phyloP scores from a whole-genome alignment of 2,113 vertebrate genomes.

The Cryptotis parvus region DNA sequence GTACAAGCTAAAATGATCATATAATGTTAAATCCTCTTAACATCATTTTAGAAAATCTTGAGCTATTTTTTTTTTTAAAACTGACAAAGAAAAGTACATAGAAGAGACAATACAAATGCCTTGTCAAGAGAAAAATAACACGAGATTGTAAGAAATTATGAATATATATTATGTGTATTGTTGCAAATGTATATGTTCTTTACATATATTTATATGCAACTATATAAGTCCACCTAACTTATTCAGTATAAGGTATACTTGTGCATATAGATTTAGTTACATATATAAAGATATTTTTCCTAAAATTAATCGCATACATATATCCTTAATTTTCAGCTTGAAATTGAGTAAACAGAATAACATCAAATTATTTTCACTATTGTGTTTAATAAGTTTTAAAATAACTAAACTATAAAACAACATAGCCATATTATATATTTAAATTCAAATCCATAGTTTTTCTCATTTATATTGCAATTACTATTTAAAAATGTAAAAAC shows the following conservation, averaged over 20 bases:
- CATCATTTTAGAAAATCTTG: neutral
- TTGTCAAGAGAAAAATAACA: neutral
- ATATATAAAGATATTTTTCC: neutral
- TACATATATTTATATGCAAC: too few species aligned
- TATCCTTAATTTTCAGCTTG: neutral
- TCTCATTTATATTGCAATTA: constrained; percentile 20
- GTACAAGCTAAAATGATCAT: constrained; percentile 6
- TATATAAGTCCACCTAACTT: too few species aligned
- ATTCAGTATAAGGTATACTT: too few species aligned
- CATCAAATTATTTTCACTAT: neutral
- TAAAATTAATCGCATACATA: constrained; percentile 32
- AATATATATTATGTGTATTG: too few species aligned
- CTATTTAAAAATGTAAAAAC: neutral
- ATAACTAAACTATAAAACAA: neutral
- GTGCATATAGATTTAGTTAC: too few species aligned
- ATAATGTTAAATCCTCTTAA: neutral
- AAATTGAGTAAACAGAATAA: neutral
- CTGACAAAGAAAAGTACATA: neutral
- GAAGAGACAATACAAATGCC: neutral
- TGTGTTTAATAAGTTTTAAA: neutral
- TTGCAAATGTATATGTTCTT: too few species aligned
- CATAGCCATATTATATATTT: constrained; percentile 2
- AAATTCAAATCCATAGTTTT: neutral
- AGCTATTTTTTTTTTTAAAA: neutral
- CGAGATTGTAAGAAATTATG: neutral